Conservation (phyloP, 1,140 invertebrate species). For the Pseudoatta argentina region DNA sequence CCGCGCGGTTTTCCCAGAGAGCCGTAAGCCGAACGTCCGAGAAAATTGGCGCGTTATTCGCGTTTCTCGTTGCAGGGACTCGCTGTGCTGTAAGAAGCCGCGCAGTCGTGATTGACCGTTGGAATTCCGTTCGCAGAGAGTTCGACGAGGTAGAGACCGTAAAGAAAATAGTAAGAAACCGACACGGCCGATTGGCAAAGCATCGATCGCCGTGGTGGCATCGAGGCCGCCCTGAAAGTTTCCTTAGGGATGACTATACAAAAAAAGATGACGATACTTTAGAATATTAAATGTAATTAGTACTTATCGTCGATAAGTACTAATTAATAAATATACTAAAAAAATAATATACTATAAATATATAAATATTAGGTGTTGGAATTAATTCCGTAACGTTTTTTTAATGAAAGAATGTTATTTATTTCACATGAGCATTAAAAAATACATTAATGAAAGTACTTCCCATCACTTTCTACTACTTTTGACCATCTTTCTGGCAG, state of each 20-base stretch:
- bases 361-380: too few relatives aligned
- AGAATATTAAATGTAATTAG: neutral
- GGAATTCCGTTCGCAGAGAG: conserved; percentile 42
- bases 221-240: neutral
- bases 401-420: too few relatives aligned
- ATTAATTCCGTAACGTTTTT: too few relatives aligned
- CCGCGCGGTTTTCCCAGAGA: conserved; percentile 61
- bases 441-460: too few relatives aligned
- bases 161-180: conserved; percentile 65
- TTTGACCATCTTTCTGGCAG: too few relatives aligned
- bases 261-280: neutral
- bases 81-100: neutral
- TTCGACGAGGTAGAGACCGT: conserved; percentile 39
- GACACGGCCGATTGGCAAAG: neutral
- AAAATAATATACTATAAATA: too few relatives aligned
- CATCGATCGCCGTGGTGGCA: neutral
- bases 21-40: conserved; percentile 8
- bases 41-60: conserved; percentile 61
- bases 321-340: too few relatives aligned
- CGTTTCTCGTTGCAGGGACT: conserved; percentile 42
- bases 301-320: neutral
- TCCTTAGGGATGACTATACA: neutral
- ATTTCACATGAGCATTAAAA: too few relatives aligned
- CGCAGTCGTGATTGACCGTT: conserved; percentile 2
- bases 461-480: too few relatives aligned